Conservation (phyloP, 2,113 vertebrate species). For the Larimichthys polyactis region DNA sequence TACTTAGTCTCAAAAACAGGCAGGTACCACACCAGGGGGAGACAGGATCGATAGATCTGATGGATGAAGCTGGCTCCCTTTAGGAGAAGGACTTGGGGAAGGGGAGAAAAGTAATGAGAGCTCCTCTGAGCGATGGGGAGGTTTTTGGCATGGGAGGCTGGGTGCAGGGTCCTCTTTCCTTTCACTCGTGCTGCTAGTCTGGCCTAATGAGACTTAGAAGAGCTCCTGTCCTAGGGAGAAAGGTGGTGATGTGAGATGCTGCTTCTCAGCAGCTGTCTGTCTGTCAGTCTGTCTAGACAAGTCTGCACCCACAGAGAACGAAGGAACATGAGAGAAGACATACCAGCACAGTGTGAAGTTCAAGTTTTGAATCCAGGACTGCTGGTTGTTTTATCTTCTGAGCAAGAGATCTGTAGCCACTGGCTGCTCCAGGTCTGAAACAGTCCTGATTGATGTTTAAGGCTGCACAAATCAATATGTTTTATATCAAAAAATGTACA, state of each 20-base stretch:
- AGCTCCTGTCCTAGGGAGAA: constrained; percentile 44
- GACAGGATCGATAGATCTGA: constrained; percentile 75
- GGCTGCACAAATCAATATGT: too few species aligned
- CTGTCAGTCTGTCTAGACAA: constrained; percentile 30
- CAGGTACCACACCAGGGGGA: constrained; percentile 65
- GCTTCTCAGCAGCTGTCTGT: constrained; percentile 47
- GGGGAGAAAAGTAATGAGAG: constrained; percentile 62
- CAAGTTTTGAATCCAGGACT: not conserved
- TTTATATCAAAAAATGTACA: not conserved
- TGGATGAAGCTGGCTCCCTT: constrained; percentile 71
- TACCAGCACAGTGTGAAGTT: not conserved
- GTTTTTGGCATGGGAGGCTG: constrained; percentile 42
- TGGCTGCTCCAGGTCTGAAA: not conserved
- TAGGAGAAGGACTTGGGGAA: constrained; percentile 29
- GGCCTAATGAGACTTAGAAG: constrained; percentile 66
- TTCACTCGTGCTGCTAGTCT: constrained; percentile 51
- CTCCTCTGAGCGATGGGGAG: constrained; percentile 61
- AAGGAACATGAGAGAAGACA: not conserved
- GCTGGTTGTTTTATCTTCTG: not conserved
- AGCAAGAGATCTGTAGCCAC: too few species aligned
- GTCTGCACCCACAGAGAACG: constrained; percentile 7
- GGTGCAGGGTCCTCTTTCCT: constrained; percentile 22
- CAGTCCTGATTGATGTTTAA: not conserved
- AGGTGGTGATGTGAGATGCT: constrained; percentile 38
- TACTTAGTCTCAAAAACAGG: constrained; percentile 75